phyloP scores from a whole-genome alignment of 2,113 vertebrate genomes.

The Stigmatopora argus region DNA sequence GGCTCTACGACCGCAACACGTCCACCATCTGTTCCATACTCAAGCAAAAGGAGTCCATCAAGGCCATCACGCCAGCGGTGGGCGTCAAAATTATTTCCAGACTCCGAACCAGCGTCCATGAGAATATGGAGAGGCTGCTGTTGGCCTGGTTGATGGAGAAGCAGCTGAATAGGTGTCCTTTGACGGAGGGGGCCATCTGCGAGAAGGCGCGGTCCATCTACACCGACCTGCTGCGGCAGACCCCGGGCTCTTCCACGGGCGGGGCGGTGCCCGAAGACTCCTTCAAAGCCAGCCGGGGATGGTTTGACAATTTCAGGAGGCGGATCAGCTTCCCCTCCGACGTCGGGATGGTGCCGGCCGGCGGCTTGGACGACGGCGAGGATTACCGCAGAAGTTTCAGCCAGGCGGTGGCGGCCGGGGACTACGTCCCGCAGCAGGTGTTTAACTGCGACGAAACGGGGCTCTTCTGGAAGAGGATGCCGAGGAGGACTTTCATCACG shows the following conservation, averaged over 20 bases:
- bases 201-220: conserved; percentile 5
- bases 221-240: background rate
- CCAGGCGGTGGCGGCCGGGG: background rate
- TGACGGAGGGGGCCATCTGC: conserved; percentile 1
- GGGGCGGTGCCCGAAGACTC: background rate
- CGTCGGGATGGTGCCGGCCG: background rate
- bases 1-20: background rate
- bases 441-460: conserved; percentile 5
- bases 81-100: conserved; percentile 1
- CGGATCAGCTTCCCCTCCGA: conserved; percentile 1
- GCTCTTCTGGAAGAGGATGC: conserved; percentile 6
- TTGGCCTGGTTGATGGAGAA: conserved; percentile 2
- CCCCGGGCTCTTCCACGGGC: background rate
- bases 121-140: conserved; percentile 1
- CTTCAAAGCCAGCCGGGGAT: conserved; percentile 5
- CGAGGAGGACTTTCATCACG: background rate
- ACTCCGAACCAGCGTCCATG: background rate
- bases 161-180: background rate
- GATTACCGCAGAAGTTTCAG: background rate
- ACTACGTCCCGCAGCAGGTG: conserved; percentile 6
- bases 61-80: background rate
- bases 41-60: conserved; percentile 2
- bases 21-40: conserved; percentile 1
- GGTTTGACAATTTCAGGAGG: background rate
- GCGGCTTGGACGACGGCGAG: background rate